A percentile compares a stretch with the other conserved stretches of the same genome.
phyloP scores from a whole-genome alignment of 2,113 vertebrate genomes.

The Tricholaema leucomelas region DNA sequence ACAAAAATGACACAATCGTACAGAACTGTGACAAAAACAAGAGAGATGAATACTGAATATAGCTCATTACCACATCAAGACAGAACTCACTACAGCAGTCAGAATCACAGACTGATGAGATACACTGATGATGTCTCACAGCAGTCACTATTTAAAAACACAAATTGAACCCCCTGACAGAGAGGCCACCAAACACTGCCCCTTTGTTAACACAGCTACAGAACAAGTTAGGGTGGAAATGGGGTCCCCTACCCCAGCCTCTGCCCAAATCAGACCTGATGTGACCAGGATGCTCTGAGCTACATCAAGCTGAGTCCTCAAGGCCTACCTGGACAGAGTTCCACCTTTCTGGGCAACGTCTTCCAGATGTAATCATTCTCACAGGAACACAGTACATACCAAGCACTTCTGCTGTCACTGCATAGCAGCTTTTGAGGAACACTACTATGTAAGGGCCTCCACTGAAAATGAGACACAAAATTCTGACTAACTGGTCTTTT shows the following conservation, averaged over 20 bases:
- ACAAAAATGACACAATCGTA: conserved; percentile 76
- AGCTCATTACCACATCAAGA: conserved; percentile 70
- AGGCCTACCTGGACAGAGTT: background rate
- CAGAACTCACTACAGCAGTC: conserved; percentile 50
- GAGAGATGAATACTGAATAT: conserved; percentile 78
- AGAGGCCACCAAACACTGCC: background rate
- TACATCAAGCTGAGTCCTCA: background rate
- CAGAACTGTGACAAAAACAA: conserved; percentile 75
- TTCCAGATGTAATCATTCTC: background rate
- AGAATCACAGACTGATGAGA: conserved; percentile 21
- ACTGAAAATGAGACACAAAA: background rate
- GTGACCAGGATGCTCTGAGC: background rate
- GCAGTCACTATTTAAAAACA: background rate
- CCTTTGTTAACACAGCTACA: background rate
- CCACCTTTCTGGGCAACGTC: background rate
- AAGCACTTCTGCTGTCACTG: background rate
- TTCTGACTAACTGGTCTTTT: conserved; percentile 14
- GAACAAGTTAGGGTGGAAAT: background rate
- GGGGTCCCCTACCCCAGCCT: background rate
- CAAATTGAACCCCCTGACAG: background rate
- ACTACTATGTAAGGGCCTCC: background rate
- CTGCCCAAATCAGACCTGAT: background rate
- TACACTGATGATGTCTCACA: accelerated
- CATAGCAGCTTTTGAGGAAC: background rate
- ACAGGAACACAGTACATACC: background rate